phyloP scores from a whole-genome alignment of 2,797 vertebrate species.

The Hemitrygon akajei region DNA sequence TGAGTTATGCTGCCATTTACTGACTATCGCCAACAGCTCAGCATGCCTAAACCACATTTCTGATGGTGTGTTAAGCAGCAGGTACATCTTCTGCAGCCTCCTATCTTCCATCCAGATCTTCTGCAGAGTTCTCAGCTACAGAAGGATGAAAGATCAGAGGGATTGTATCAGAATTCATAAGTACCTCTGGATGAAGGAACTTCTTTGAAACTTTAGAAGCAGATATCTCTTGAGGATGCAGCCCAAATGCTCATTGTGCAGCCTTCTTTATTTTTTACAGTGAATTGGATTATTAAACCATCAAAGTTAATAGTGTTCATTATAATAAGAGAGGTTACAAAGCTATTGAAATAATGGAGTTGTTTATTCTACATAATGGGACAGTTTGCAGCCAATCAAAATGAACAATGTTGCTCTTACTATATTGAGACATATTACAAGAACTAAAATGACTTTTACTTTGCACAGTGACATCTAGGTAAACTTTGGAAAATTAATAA shows the following conservation, averaged over 20 bases:
- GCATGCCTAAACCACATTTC: not conserved
- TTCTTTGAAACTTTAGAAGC: not conserved
- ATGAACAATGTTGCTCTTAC: not conserved
- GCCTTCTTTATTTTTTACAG: not conserved
- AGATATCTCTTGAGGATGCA: not conserved
- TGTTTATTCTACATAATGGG: constrained; percentile 30
- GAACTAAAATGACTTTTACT: not conserved
- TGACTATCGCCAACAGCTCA: not conserved
- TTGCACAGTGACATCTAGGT: not conserved
- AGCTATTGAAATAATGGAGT: constrained; percentile 24
- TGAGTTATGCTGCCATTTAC: too few relatives aligned
- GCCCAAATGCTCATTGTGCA: not conserved
- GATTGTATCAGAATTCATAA: not conserved
- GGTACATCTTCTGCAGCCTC: not conserved
- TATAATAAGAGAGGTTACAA: constrained; percentile 21
- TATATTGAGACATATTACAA: constrained; percentile 22
- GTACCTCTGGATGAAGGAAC: not conserved
- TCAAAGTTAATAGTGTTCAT: not conserved
- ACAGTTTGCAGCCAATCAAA: constrained; percentile 19
- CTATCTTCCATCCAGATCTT: not conserved
- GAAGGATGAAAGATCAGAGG: not conserved
- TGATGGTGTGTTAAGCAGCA: not conserved
- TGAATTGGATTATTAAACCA: not conserved
- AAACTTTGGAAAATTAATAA: not conserved
- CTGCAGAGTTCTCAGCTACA: not conserved